Evolutionary conservation across 2,797 vertebrate species (phyloP), one percentile per base, ranked within the genome.

Genomic region (Furcifer pardalis): DNA sequence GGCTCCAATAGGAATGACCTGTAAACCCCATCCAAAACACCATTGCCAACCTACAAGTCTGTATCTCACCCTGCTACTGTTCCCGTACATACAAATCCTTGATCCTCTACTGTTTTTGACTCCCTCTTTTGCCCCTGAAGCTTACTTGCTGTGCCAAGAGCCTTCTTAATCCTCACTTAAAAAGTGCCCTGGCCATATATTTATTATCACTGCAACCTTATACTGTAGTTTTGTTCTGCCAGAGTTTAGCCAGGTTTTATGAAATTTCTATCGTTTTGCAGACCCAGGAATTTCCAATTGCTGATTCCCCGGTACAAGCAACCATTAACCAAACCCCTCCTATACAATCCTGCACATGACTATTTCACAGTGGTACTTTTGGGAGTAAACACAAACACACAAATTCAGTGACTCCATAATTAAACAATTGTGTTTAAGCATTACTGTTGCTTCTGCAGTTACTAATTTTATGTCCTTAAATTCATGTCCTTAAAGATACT

Each of bases 81-180:
- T 81, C 40, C 52, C 69, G 77, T 86, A 27, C 40, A 77, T 27
- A 69, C 32, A 60, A 86, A 86, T 77, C 78, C 78, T 44, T 23
- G 40, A 81, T 77, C 27, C 74, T 77, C 49, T 77, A 69, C 77
- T 77, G 49, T 12, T 69, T 73, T 77, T 77, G 74, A 62, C 32
- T 81, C 27, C 27, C 63, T n/a, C 73, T 77, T 56, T 77, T 73
- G 49, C 52, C 52, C 56, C 40, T 81, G 79, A 37, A 62, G 42
- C 42, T 84, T 81, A 77, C 65, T 73, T 35, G 66, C 73, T 56
- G 42, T 44, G 81, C 56, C 65, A 72, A 78, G 42, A 66, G 63
- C 32, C 4, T 81, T 42, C 65, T 73, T 77, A 87, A 87, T 84
- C 68, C 17, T 37, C n/a, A 25, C 46, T 49, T 42, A 19, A 30